These are phyloP conservation scores for Eupithecia abbreviata DNA, from an alignment of 2,888 invertebrate genomes.

Conservation along the genomic window DNA sequence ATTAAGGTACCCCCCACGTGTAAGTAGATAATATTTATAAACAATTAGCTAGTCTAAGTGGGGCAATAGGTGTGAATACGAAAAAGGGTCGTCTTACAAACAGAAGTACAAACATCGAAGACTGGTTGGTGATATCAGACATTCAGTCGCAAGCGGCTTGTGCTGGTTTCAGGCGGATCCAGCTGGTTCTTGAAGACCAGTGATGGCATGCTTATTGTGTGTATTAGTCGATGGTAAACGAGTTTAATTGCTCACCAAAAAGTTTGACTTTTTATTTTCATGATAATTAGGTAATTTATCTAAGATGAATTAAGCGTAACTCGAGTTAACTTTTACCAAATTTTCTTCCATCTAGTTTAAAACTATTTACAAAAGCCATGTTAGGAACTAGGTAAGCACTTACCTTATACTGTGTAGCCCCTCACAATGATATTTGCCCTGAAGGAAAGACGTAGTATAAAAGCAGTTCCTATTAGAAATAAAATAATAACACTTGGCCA, in stretches of 20 bases:
- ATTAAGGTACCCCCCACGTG: neutral
- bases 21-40: conserved; percentile 11
- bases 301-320: neutral
- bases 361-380: neutral
- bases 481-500: too few relatives aligned
- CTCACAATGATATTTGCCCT: too few relatives aligned
- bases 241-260: conserved; percentile 39
- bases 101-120: conserved; percentile 28
- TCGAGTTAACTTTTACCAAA: neutral
- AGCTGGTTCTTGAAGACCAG: conserved; percentile 39
- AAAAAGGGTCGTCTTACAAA: conserved; percentile 60
- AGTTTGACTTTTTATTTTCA: conserved; percentile 1
- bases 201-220: conserved; percentile 41
- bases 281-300: neutral
- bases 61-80: conserved; percentile 51
- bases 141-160: conserved; percentile 36
- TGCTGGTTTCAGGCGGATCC: conserved; percentile 51
- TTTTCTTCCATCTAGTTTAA: neutral
- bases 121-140: conserved; percentile 27
- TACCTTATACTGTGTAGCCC: too few relatives aligned
- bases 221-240: conserved; percentile 53
- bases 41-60: conserved; percentile 63
- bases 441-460: too few relatives aligned
- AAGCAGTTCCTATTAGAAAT: too few relatives aligned
- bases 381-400: neutral